Percentiles rank a stretch among this genome's conserved stretches.
Conservation (phyloP, 2,797 vertebrate species). For the Nyctibius grandis region DNA sequence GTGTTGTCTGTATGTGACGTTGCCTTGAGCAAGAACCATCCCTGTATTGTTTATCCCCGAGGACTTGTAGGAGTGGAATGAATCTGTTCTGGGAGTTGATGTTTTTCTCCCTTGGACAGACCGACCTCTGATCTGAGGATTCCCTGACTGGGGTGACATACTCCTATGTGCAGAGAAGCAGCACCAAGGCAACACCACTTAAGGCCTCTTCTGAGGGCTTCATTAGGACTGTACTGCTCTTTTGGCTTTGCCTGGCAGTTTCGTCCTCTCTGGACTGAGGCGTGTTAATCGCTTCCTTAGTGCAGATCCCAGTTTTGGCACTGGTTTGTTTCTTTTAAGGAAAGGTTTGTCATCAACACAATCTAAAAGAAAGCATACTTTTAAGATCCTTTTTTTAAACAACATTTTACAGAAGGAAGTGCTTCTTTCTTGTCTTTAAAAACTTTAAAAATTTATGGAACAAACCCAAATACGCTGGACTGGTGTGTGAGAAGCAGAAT, state of each 20-base stretch:
- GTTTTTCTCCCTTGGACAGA: constrained; percentile 27
- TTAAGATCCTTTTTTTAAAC: neutral
- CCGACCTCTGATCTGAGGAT: constrained; percentile 36
- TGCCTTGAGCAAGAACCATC: constrained; percentile 56
- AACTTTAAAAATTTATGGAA: neutral
- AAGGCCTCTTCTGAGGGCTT: neutral
- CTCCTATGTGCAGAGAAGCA: neutral
- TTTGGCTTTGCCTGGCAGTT: neutral
- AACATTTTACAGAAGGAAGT: neutral
- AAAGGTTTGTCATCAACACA: neutral
- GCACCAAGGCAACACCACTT: constrained; percentile 24
- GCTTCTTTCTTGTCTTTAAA: neutral
- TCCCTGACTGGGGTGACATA: constrained; percentile 23
- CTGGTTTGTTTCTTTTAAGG: neutral
- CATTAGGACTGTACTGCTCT: neutral
- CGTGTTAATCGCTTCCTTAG: neutral
- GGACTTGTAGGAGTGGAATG: constrained; percentile 43
- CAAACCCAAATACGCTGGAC: neutral
- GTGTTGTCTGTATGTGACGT: constrained; percentile 38
- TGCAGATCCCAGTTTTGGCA: neutral
- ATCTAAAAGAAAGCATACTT: neutral
- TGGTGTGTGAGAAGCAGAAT: neutral
- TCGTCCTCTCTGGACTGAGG: neutral
- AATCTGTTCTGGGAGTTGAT: constrained; percentile 23
- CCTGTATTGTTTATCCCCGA: constrained; percentile 39